These are phyloP conservation scores for Hanleya hanleyi DNA, from an alignment of 2,888 invertebrate genomes.

Conservation along the genomic window DNA sequence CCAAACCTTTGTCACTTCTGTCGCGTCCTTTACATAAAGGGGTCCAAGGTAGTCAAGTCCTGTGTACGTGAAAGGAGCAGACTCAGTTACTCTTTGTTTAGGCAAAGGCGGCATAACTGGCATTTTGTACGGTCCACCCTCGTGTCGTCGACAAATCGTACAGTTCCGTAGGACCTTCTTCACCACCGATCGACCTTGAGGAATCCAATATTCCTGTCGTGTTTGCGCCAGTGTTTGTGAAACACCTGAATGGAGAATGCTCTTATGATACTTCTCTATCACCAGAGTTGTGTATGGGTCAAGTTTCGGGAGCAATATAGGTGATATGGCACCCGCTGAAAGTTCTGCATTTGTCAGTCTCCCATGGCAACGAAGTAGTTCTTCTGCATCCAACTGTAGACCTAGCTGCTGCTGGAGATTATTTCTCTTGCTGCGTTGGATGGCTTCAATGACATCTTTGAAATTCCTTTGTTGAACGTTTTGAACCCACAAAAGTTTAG, in stretches of 20 bases:
- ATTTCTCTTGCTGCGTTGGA: background rate
- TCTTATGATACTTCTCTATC: conserved; percentile 16
- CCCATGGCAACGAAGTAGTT: conserved; percentile 16
- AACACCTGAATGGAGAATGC: conserved; percentile 17
- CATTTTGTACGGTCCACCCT: too few relatives aligned
- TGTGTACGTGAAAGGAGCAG: too few relatives aligned
- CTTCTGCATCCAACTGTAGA: conserved; percentile 5
- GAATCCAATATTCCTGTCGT: too few relatives aligned
- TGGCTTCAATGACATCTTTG: background rate
- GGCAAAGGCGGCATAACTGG: too few relatives aligned
- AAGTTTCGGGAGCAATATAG: background rate
- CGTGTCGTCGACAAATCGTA: too few relatives aligned
- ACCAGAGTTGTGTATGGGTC: conserved; percentile 18
- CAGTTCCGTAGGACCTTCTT: too few relatives aligned
- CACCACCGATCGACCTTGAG: too few relatives aligned
- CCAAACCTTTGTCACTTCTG: too few relatives aligned
- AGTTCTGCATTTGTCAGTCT: conserved; percentile 20
- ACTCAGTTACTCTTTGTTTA: too few relatives aligned
- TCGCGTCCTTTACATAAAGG: too few relatives aligned
- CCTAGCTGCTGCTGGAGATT: conserved; percentile 3
- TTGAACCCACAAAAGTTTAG: background rate
- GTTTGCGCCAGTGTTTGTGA: conserved; percentile 29
- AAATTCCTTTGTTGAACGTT: background rate
- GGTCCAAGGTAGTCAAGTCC: too few relatives aligned
- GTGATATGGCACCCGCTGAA: conserved; percentile 11